Evolutionary conservation across 2,113 vertebrate genomes (phyloP), one percentile per base, ranked within the genome.

Genomic region (Chloebia gouldiae): DNA sequence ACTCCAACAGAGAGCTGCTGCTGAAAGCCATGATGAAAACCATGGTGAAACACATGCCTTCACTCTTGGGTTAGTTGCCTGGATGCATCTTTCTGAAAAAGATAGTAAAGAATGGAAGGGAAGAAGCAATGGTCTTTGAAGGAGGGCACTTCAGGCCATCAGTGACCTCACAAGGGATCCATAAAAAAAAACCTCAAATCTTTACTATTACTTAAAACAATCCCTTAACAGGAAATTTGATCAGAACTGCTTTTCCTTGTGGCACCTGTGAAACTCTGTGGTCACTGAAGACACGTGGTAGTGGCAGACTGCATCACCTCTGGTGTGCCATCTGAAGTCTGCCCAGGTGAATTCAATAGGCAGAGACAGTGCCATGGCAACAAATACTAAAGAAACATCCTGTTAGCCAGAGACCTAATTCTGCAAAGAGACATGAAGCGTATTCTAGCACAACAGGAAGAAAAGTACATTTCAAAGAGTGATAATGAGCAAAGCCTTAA

Each of bases 341-440:
- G 10, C 56, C 73, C 94, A 91, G 81, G 91, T 95, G 83, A 91
- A 88, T 90, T 86, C 91, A 82, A 77, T 16, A 71, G 91, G 81
- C 85, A 95, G 86, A 86, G 53, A 45, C 71, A 93, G 93, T 79
- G 92, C 96, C 96, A 94, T 96, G 85, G 94, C 90, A 97, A 95
- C 95, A 88, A 81, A 63, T 54, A 27, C 76, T 45, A 39, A 65
- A 90, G 71, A n/a, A 90, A 63, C 80, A 88, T 79, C 51, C 77
- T 93, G 60, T 31, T 88, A 91, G 82, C 72, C 50, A 35, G 64
- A 93, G 94, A 69, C 65, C n/a, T 88, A 50, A 81, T 94, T 92
- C 81, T 70, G 22, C 84, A 54, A 61, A 85, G 81, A 50, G 53
- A 61, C 5, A 15, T 57, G 64, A 22, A 88, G 33, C 3, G 6